Percentiles rank a stretch among this genome's conserved stretches.
Conservation (phyloP, 2,113 vertebrate species). For the Dipodomys ordii region DNA sequence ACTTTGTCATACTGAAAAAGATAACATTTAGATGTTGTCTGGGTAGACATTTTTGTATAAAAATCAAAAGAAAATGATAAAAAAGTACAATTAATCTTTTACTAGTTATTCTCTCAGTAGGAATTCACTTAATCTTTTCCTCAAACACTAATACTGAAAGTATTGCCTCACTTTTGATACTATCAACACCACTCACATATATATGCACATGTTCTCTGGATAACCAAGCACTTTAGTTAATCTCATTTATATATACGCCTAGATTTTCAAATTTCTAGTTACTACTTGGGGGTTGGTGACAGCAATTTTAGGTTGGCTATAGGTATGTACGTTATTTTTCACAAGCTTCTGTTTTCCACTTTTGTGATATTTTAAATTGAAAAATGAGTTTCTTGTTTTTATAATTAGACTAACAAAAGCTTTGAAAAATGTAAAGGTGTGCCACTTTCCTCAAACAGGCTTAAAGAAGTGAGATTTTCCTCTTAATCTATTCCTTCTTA, state of each 20-base stretch:
- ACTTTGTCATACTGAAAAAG: conserved; percentile 90
- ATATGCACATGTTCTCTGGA: background rate
- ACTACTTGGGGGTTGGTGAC: background rate
- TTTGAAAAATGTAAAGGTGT: background rate
- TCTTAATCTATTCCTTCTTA: conserved; percentile 24
- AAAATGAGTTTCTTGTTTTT: conserved; percentile 13
- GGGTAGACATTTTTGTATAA: conserved; percentile 88
- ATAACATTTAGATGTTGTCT: conserved; percentile 87
- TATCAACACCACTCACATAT: background rate
- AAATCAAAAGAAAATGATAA: conserved; percentile 75
- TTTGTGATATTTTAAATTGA: conserved; percentile 50
- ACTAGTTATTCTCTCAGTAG: conserved; percentile 65
- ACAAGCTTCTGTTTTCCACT: conserved; percentile 12
- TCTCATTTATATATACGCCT: background rate
- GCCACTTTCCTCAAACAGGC: background rate
- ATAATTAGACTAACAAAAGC: background rate
- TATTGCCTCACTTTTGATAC: background rate
- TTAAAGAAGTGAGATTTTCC: background rate
- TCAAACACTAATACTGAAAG: conserved; percentile 47
- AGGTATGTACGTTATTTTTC: background rate
- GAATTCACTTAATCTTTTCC: conserved; percentile 54
- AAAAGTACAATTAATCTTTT: conserved; percentile 67
- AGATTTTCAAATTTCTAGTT: conserved; percentile 30
- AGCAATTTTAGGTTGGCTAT: conserved; percentile 42
- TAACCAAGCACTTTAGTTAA: conserved; percentile 10